Conservation (phyloP, 1,140 invertebrate genomes). For the Charaxes varanes region DNA sequence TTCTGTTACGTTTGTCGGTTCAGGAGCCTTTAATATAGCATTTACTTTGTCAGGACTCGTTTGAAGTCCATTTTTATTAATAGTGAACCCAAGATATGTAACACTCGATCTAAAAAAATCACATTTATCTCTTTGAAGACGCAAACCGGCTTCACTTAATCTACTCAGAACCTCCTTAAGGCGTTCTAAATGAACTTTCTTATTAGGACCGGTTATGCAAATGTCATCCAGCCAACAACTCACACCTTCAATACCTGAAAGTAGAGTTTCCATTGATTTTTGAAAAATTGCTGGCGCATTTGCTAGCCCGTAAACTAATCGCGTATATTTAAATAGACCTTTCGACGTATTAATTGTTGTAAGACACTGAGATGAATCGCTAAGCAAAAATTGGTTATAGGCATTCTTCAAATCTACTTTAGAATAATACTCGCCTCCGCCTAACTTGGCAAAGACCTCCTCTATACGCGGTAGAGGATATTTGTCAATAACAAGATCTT, state of each 20-base stretch:
- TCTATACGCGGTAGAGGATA: slow-evolving; percentile 29
- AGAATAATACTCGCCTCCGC: slow-evolving; percentile 27
- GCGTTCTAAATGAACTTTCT: slow-evolving; percentile 15
- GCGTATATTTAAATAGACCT: slow-evolving; percentile 39
- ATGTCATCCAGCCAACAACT: slow-evolving; percentile 31
- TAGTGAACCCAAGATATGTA: slow-evolving; percentile 47
- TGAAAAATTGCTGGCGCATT: slow-evolving; percentile 45
- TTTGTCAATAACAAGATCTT: slow-evolving; percentile 25
- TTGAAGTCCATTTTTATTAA: slow-evolving; percentile 36
- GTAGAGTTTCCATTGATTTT: slow-evolving; percentile 37
- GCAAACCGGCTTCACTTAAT: slow-evolving; percentile 25
- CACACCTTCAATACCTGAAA: slow-evolving; percentile 32
- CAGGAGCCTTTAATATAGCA: slow-evolving; percentile 36
- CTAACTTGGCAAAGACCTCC: slow-evolving; percentile 28
- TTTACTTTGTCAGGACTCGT: slow-evolving; percentile 48
- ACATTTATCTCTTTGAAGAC: slow-evolving; percentile 39
- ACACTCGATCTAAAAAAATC: slow-evolving; percentile 41
- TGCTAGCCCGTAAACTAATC: slow-evolving; percentile 41
- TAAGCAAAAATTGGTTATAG: slow-evolving; percentile 34
- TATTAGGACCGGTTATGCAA: slow-evolving; percentile 20
- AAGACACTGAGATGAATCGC: slow-evolving; percentile 27
- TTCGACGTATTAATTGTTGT: slow-evolving; percentile 40
- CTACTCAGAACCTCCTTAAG: slow-evolving; percentile 25
- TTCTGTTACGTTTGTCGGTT: slow-evolving; percentile 42
- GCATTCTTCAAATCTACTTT: slow-evolving; percentile 42